These are phyloP conservation scores for Dynastes maya DNA, from an alignment of 2,888 invertebrate species.

Conservation along the genomic window DNA sequence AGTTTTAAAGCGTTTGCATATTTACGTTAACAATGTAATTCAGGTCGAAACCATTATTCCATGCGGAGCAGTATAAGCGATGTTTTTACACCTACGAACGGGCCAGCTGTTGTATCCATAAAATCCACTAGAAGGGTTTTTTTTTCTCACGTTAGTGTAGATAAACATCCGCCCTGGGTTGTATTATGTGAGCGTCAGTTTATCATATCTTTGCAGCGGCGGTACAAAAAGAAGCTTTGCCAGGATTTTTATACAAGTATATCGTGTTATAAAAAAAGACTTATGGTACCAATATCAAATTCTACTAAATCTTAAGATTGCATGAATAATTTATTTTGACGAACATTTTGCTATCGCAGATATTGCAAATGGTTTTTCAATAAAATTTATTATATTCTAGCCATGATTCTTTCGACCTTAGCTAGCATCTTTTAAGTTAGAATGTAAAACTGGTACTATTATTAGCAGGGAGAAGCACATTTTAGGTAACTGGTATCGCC, in stretches of 20 bases:
- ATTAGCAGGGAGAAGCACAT: too few relatives aligned
- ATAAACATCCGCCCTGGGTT: constrained; percentile 32
- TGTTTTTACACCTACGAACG: constrained; percentile 28
- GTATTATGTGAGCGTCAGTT: constrained; percentile 21
- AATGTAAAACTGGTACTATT: too few relatives aligned
- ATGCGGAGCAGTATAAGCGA: constrained; percentile 10
- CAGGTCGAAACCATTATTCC: constrained; percentile 16
- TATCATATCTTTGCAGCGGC: constrained; percentile 28
- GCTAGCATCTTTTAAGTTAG: too few relatives aligned
- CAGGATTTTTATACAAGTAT: constrained; percentile 2
- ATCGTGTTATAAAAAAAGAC: background rate
- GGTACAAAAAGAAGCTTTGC: background rate
- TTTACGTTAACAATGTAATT: constrained; percentile 34
- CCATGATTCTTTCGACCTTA: too few relatives aligned
- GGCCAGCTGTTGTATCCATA: constrained; percentile 28
- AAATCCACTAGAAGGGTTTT: constrained; percentile 20
- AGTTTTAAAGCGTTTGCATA: constrained; percentile 7
- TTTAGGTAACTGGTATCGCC: too few relatives aligned
- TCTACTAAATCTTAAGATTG: too few relatives aligned
- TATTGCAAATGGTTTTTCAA: too few relatives aligned
- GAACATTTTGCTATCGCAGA: too few relatives aligned
- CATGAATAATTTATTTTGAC: too few relatives aligned
- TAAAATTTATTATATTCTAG: too few relatives aligned
- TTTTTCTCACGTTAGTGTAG: constrained; percentile 23
- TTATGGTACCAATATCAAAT: background rate